Evolutionary conservation across 2,797 vertebrate genomes (phyloP).

Genomic region (Sparus aurata): DNA sequence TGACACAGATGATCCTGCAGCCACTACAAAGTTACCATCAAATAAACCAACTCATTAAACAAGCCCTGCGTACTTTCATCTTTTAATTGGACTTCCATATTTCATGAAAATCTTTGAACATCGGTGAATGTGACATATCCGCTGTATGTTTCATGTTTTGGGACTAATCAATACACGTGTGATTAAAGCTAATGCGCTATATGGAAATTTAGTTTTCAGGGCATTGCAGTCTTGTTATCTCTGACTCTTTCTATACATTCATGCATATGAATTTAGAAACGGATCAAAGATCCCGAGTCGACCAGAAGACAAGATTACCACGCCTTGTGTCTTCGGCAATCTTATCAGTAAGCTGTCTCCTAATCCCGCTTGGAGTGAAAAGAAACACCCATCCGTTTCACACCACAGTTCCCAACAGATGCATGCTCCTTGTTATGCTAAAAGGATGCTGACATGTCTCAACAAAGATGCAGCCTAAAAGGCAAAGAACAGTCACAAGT

Average conservation of each 20-base stretch:
- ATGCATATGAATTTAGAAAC: conserved; percentile 56
- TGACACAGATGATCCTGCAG: conserved; percentile 30
- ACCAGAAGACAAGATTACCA: conserved; percentile 68
- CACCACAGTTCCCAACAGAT: conserved; percentile 35
- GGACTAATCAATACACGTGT: conserved; percentile 61
- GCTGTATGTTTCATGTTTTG: conserved; percentile 67
- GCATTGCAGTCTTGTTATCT: conserved; percentile 59
- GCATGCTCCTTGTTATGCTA: conserved; percentile 29
- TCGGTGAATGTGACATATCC: conserved; percentile 33
- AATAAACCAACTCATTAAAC: conserved; percentile 53
- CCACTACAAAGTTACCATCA: conserved; percentile 40
- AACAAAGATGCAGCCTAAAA: conserved; percentile 32
- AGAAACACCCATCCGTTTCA: conserved; percentile 21
- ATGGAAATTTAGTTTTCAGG: conserved; percentile 55
- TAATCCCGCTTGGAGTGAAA: conserved; percentile 58
- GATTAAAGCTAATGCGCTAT: conserved; percentile 59
- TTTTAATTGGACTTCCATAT: conserved; percentile 63
- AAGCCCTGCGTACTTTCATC: conserved; percentile 18
- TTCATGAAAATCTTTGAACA: conserved; percentile 53
- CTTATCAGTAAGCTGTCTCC: conserved; percentile 69
- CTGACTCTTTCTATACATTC: conserved; percentile 47
- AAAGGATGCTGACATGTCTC: conserved; percentile 51
- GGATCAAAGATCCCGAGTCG: conserved; percentile 68
- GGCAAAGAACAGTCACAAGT: conserved; percentile 44
- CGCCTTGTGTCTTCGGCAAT: conserved; percentile 44